These are phyloP conservation scores for Calcarius ornatus DNA, from an alignment of 2,113 vertebrate species.

Conservation along the genomic window DNA sequence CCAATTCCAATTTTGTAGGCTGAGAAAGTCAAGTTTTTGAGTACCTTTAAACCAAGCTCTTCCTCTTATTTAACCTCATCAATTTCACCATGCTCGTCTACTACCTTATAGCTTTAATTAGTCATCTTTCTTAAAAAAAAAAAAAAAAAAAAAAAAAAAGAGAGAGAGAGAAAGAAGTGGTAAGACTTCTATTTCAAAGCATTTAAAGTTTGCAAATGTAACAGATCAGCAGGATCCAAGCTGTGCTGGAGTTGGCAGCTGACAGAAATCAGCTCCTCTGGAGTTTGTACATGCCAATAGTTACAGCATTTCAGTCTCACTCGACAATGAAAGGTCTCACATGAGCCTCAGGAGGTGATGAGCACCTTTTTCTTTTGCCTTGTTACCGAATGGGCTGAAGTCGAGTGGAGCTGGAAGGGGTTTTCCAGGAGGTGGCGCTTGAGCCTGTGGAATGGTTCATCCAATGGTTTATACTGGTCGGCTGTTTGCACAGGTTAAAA, in stretches of 20 bases:
- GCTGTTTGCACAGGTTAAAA: not conserved
- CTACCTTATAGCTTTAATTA: not conserved
- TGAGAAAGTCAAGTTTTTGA: not conserved
- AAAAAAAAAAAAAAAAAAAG: too few species aligned
- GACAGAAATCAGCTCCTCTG: not conserved
- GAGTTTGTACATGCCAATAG: not conserved
- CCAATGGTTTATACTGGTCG: not conserved
- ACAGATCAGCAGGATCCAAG: not conserved
- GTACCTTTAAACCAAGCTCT: not conserved
- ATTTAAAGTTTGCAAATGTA: not conserved
- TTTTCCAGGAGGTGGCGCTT: constrained; percentile 67
- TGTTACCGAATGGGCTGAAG: not conserved
- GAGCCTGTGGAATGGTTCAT: not conserved
- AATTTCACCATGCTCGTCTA: not conserved
- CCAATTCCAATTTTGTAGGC: not conserved
- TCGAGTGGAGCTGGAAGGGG: not conserved
- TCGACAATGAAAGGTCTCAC: not conserved
- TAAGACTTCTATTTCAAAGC: not conserved
- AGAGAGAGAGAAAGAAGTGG: not conserved
- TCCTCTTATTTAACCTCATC: not conserved
- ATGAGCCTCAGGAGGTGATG: not conserved
- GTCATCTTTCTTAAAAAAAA: not conserved
- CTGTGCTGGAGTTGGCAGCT: not conserved
- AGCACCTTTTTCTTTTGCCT: not conserved
- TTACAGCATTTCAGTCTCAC: not conserved